Conservation (phyloP, 1,140 invertebrate genomes). For the Cydia pomonella region DNA sequence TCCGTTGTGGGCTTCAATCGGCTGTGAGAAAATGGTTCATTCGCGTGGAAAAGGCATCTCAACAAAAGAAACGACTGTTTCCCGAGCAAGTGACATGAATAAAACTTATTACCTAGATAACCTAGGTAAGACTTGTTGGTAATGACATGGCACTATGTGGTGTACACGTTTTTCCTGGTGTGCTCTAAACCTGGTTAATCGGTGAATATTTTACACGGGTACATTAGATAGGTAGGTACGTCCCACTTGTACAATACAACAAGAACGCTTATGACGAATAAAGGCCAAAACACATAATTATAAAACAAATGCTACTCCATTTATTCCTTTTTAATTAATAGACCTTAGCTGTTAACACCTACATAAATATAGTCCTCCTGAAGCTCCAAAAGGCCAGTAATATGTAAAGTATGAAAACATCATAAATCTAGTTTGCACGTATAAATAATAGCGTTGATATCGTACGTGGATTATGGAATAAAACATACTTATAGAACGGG, state of each 20-base stretch:
- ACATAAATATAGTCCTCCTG: not conserved
- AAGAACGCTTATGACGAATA: no score
- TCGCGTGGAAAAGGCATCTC: not conserved
- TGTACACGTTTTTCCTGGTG: not conserved
- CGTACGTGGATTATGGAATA: constrained; percentile 17
- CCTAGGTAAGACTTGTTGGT: constrained; percentile 3
- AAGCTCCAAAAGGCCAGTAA: not conserved
- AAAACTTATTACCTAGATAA: not conserved
- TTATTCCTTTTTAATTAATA: no score
- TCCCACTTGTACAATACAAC: no score
- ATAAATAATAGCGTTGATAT: constrained; percentile 12
- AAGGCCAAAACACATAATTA: no score
- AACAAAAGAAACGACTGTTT: not conserved
- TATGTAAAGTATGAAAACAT: not conserved
- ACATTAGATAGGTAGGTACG: not conserved
- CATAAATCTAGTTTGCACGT: not conserved
- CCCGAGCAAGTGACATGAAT: not conserved
- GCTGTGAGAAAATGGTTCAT: not conserved
- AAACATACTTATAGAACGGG: constrained; percentile 73
- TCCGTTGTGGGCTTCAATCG: not conserved
- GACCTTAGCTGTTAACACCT: no score
- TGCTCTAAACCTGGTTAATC: not conserved
- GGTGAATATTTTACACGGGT: not conserved
- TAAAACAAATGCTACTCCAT: not conserved
- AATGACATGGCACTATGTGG: not conserved